These are phyloP conservation scores for Diuraphis noxia DNA, from an alignment of 1,140 invertebrate species.

Conservation along the genomic window DNA sequence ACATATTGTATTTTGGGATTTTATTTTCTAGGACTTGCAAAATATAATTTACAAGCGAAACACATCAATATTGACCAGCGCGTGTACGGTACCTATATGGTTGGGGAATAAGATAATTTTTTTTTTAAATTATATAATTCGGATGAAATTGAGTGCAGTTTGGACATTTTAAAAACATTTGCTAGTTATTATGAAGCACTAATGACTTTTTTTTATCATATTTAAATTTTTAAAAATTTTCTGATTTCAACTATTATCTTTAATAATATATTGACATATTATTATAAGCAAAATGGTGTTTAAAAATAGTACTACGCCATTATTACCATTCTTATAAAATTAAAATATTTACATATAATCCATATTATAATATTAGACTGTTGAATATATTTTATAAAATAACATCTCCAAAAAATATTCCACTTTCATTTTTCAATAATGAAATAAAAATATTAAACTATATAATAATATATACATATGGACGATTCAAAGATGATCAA, in stretches of 20 bases:
- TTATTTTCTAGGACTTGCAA: not conserved
- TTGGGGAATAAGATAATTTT: not conserved
- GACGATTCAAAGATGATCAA: not conserved
- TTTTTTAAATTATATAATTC: not conserved
- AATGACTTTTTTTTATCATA: too few species aligned
- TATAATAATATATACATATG: too few species aligned
- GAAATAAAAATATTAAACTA: not conserved
- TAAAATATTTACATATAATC: not conserved
- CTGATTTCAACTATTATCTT: not conserved
- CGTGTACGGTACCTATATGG: not conserved
- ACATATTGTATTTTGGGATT: not conserved
- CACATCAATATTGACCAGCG: not conserved
- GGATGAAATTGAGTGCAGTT: not conserved
- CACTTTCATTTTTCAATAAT: too few species aligned
- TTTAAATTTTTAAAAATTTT: too few species aligned
- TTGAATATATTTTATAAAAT: not conserved
- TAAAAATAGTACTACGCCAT: not conserved
- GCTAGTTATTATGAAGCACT: not conserved
- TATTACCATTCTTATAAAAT: not conserved
- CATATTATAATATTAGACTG: too few species aligned
- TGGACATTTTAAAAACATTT: not conserved
- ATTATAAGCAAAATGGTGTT: not conserved
- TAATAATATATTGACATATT: not conserved
- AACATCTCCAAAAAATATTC: not conserved
- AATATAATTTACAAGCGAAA: not conserved